Percentiles rank a stretch among this genome's conserved stretches.
These are phyloP conservation scores for Galbula dea DNA, from an alignment of 2,113 vertebrate species.

Conservation along the genomic window DNA sequence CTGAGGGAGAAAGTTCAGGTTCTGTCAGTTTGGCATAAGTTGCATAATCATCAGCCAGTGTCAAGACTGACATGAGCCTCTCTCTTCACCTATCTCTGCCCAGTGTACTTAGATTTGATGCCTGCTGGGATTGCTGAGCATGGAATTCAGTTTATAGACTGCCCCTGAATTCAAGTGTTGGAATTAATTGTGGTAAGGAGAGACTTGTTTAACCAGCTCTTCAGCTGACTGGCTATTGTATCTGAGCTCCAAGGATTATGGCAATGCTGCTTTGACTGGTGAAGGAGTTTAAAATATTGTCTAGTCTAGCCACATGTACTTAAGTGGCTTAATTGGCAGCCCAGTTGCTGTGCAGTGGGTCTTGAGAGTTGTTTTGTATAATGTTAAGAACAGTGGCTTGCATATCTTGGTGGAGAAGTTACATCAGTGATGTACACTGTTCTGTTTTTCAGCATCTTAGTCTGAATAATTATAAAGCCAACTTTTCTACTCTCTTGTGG, in stretches of 20 bases:
- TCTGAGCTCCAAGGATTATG: not conserved
- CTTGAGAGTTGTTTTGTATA: not conserved
- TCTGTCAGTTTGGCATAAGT: not conserved
- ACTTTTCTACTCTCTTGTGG: conserved; percentile 89
- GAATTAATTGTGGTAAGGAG: not conserved
- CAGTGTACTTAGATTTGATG: not conserved
- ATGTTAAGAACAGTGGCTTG: not conserved
- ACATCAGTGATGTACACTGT: not conserved
- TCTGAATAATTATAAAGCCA: conserved; percentile 74
- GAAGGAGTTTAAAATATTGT: not conserved
- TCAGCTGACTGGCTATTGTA: not conserved
- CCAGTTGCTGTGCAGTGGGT: not conserved
- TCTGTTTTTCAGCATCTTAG: conserved; percentile 75
- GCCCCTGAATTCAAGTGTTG: not conserved
- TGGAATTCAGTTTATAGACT: not conserved
- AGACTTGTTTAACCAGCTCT: not conserved
- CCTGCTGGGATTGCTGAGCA: not conserved
- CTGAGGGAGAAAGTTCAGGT: not conserved
- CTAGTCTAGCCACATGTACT: not conserved
- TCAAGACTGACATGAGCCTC: not conserved
- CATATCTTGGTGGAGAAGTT: not conserved
- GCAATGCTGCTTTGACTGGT: not conserved
- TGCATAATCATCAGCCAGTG: not conserved
- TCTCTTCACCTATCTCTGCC: not conserved
- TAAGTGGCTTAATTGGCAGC: not conserved